phyloP scores from a whole-genome alignment of 2,797 vertebrate genomes.

The Pangasius mekongensis region DNA sequence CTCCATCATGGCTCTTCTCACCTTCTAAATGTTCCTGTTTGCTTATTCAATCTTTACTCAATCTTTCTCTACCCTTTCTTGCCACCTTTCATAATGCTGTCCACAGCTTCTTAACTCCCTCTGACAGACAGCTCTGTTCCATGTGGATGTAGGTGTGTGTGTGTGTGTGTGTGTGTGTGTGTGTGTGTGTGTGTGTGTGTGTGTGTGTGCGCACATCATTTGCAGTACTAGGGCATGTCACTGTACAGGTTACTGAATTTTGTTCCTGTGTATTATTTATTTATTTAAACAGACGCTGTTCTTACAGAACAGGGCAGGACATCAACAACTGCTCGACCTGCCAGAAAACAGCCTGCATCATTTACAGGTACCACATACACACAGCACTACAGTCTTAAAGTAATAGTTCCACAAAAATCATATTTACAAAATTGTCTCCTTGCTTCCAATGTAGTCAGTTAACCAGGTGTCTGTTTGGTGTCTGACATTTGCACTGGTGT shows the following conservation, averaged over 20 bases:
- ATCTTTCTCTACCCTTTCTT: constrained; percentile 30
- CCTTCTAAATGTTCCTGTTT: background rate
- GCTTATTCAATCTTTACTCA: constrained; percentile 19
- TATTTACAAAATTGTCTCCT: background rate
- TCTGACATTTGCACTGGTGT: background rate
- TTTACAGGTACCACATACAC: constrained; percentile 88
- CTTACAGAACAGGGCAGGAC: constrained; percentile 97
- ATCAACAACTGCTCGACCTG: constrained; percentile 97
- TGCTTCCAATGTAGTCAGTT: background rate
- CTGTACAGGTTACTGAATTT: constrained; percentile 13
- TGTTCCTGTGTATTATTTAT: constrained; percentile 31
- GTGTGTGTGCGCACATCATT: background rate
- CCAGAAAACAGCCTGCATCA: constrained; percentile 98
- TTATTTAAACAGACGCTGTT: constrained; percentile 85
- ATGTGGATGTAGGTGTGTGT: constrained; percentile 20
- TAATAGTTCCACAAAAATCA: background rate
- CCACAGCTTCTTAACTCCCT: constrained; percentile 19
- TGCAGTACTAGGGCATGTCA: background rate
- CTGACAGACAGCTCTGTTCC: constrained; percentile 28
- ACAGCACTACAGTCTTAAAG: background rate
- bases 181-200: constrained; percentile 37
- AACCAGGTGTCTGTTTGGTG: background rate
- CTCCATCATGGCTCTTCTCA: background rate
- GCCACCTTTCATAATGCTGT: constrained; percentile 39
- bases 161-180: constrained; percentile 34